phyloP scores from a whole-genome alignment of 2,113 vertebrate genomes.

The Girardinichthys multiradiatus region DNA sequence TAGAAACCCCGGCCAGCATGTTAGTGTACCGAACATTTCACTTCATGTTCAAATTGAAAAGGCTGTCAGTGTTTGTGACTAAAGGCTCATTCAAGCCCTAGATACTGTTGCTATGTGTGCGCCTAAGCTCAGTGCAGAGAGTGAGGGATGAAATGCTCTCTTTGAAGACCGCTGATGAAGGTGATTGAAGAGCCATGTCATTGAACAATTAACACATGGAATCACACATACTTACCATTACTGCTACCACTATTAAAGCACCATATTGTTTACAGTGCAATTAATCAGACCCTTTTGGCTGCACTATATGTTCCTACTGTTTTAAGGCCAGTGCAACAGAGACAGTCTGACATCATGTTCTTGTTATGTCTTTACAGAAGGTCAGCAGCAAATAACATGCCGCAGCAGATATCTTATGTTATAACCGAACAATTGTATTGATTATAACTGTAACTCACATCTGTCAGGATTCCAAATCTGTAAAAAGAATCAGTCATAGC shows the following conservation, averaged over 20 bases:
- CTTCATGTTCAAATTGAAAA: slow-evolving; percentile 26
- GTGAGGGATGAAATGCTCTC: neutral
- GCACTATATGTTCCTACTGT: neutral
- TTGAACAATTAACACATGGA: slow-evolving; percentile 1
- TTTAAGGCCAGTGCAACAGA: neutral
- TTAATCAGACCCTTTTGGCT: neutral
- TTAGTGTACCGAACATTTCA: slow-evolving; percentile 17
- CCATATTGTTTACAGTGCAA: neutral
- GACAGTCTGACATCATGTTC: neutral
- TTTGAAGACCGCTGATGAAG: slow-evolving; percentile 14
- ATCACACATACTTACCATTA: slow-evolving; percentile 7
- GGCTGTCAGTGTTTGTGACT: slow-evolving; percentile 20
- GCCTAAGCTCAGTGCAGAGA: slow-evolving; percentile 5
- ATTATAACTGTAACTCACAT: no score
- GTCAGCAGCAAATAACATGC: neutral
- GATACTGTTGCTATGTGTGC: slow-evolving; percentile 25
- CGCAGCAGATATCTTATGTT: neutral
- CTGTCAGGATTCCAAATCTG: neutral
- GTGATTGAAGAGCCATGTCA: slow-evolving; percentile 7
- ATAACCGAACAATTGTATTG: neutral
- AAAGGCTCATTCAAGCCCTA: slow-evolving; percentile 14
- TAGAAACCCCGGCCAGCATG: neutral
- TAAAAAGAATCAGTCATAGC: no score
- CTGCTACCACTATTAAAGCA: neutral
- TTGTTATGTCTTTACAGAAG: neutral